Percentiles rank a stretch among this genome's conserved stretches.
Evolutionary conservation across 2,113 vertebrate genomes (phyloP).

Genomic region (Elanus axillaris): DNA sequence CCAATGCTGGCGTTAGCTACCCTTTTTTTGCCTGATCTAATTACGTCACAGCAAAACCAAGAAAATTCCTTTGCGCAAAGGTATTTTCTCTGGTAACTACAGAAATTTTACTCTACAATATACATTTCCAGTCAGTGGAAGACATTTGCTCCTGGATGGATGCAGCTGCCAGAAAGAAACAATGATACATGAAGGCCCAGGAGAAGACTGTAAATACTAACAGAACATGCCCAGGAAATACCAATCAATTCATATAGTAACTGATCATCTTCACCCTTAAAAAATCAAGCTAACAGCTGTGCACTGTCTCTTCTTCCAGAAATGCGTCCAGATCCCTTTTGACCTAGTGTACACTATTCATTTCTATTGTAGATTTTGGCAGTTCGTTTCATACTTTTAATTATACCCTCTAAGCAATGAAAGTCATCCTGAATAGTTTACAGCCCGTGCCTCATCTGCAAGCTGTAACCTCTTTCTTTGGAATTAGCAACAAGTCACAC

Average conservation of each 20-base stretch:
- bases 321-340: conserved; percentile 57
- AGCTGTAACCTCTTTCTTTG: neutral
- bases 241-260: conserved; percentile 64
- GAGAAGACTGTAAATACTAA: conserved; percentile 31
- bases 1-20: neutral
- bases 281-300: conserved; percentile 66
- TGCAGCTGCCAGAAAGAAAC: conserved; percentile 9
- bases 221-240: conserved; percentile 62
- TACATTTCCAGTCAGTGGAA: neutral
- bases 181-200: neutral
- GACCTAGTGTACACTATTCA: conserved; percentile 46
- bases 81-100: neutral
- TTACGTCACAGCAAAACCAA: neutral
- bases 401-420: conserved; percentile 35
- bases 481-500: conserved; percentile 24
- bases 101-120: neutral
- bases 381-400: conserved; percentile 55
- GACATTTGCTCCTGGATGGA: neutral
- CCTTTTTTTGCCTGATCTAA: neutral
- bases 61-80: neutral
- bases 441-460: neutral
- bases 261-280: conserved; percentile 63
- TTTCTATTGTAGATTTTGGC: conserved; percentile 62
- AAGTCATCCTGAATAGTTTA: conserved; percentile 9
- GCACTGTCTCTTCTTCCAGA: conserved; percentile 61